Evolutionary conservation across 2,797 vertebrate genomes (phyloP), one percentile per base, ranked within the genome.

Genomic region (Pseudochromis fuscus): DNA sequence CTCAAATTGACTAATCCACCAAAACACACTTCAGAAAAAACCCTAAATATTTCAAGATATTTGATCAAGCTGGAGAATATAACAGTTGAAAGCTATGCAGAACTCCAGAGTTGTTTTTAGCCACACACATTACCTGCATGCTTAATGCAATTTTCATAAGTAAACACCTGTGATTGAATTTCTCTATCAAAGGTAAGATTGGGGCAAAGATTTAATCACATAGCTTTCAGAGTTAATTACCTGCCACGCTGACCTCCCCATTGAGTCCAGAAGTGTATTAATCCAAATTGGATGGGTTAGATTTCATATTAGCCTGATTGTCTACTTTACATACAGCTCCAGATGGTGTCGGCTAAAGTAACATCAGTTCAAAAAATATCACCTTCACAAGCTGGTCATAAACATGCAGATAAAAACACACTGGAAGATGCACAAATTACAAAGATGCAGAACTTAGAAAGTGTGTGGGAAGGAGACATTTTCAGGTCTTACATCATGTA

Each of bases 131-230:
- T 74, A 63, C 25, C 25, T 59, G 49, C 76, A 46, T 68, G 24
- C 77, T 81, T 65, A 68, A 82, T 86, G 70, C 63, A 81, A 67
- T 83, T 86, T 87, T 84, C 84, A 33, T 73, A 82, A 83, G 83
- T 85, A 90, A 91, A 91, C 85, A 72, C 65, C 48, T 50, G 63
- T 86, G 77, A 92, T 90, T 91, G 67, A 91, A 90, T 89, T 76
- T 77, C 65, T 76, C 57, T 64, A 76, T 87, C 83, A 77, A 75
- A 72, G 64, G 86, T 82, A 82, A 87, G 82, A 84, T 82, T 55
- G 63, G 67, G 81, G 69, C 57, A 58, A 63, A 83, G 64, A 84
- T 89, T 90, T 89, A 91, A 94, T 93, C 88, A 84, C 75, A 77
- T 42, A 62, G 73, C 58, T 72, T 84, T 84, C 84, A 71, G 51